Evolutionary conservation across 2,113 vertebrate species (phyloP).

Genomic region (Riparia riparia): DNA sequence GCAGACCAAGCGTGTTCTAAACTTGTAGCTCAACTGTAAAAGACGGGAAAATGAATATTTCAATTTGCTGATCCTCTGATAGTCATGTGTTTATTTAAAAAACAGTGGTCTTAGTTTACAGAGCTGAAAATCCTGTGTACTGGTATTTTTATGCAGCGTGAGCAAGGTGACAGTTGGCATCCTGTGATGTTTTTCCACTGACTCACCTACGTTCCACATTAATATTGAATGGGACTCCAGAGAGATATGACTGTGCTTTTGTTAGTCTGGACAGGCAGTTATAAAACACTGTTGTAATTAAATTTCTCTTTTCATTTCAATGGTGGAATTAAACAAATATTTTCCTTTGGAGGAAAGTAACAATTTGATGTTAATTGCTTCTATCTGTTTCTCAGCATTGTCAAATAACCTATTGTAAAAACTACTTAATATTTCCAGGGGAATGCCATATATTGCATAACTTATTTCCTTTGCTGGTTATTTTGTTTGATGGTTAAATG

Average conservation of each 20-base stretch:
- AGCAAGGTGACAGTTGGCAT: background rate
- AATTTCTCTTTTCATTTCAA: slow-evolving; percentile 57
- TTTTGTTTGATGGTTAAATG: slow-evolving; percentile 52
- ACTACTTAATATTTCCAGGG: slow-evolving; percentile 38
- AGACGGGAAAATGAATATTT: background rate
- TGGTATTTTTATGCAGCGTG: background rate
- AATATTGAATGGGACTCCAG: background rate
- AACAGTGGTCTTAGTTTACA: background rate
- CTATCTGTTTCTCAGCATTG: slow-evolving; percentile 28
- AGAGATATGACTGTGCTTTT: background rate
- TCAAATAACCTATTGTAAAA: slow-evolving; percentile 39
- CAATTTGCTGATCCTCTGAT: background rate
- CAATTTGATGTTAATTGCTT: slow-evolving; percentile 68
- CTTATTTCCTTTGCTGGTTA: slow-evolving; percentile 43
- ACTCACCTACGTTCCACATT: background rate
- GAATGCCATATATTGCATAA: slow-evolving; percentile 34
- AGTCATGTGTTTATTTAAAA: background rate
- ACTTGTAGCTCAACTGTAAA: background rate
- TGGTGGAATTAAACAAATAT: slow-evolving; percentile 66
- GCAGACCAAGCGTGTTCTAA: background rate
- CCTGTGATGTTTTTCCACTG: background rate
- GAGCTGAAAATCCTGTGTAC: background rate
- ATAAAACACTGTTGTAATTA: slow-evolving; percentile 43
- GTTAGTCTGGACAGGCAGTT: slow-evolving; percentile 23
- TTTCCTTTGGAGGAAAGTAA: slow-evolving; percentile 61